Evolutionary conservation across 2,888 invertebrate genomes (phyloP).

Genomic region (Seira musarum): DNA sequence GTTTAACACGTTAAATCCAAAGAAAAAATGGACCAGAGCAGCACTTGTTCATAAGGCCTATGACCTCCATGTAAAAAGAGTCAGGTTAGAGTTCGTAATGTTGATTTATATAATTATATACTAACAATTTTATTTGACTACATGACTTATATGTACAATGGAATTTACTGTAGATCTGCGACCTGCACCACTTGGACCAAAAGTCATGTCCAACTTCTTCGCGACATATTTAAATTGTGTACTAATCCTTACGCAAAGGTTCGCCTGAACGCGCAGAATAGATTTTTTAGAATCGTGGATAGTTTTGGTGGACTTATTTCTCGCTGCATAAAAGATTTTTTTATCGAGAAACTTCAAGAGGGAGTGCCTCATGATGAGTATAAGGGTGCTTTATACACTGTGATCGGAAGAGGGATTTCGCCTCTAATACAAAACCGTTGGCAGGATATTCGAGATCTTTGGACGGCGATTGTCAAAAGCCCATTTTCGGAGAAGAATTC

Average conservation of each 20-base stretch:
- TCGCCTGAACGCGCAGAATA: constrained; percentile 63
- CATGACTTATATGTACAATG: too few relatives aligned
- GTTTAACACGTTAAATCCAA: constrained; percentile 62
- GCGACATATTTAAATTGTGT: constrained; percentile 65
- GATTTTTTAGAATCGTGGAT: constrained; percentile 68
- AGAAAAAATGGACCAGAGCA: constrained; percentile 65
- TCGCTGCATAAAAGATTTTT: constrained; percentile 60
- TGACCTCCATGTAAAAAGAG: constrained; percentile 63
- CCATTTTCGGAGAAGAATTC: constrained; percentile 90
- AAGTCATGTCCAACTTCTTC: constrained; percentile 65
- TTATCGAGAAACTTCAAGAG: constrained; percentile 65
- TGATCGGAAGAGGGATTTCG: constrained; percentile 78
- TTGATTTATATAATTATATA: too few relatives aligned
- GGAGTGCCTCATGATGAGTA: constrained; percentile 69
- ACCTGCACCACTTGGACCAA: constrained; percentile 67
- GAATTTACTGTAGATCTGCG: constrained; percentile 56
- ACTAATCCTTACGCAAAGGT: constrained; percentile 68
- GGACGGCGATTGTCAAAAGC: constrained; percentile 85
- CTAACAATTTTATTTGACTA: too few relatives aligned
- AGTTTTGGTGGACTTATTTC: constrained; percentile 65
- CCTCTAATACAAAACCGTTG: constrained; percentile 75
- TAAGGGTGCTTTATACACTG: constrained; percentile 77
- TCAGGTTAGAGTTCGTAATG: too few relatives aligned
- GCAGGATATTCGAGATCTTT: constrained; percentile 80
- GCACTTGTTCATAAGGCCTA: constrained; percentile 57